Conservation (phyloP, 2,113 vertebrate genomes). For the rabbit (Oryctolagus cuniculus) region DNA sequence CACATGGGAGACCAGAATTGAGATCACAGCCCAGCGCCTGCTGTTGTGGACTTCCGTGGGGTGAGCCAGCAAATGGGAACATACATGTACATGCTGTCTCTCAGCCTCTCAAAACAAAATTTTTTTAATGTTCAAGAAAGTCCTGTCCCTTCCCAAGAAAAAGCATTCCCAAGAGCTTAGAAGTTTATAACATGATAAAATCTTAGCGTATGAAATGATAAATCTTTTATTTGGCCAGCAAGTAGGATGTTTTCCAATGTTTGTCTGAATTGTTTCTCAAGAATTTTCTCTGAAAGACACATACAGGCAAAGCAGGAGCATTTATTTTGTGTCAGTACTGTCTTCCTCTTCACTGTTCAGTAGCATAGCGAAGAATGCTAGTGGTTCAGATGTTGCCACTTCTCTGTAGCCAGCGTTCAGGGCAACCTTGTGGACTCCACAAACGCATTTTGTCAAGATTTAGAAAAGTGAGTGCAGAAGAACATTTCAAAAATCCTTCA, state of each 20-base stretch:
- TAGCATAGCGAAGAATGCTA: neutral
- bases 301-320: neutral
- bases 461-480: neutral
- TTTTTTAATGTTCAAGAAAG: too few relatives aligned
- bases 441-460: neutral
- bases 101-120: too few relatives aligned
- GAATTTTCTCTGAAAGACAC: conserved; percentile 54
- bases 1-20: too few relatives aligned
- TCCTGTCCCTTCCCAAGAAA: neutral
- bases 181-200: neutral
- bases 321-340: neutral
- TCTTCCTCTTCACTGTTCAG: neutral
- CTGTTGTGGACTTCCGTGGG: too few relatives aligned
- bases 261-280: neutral
- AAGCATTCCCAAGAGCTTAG: neutral
- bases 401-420: neutral
- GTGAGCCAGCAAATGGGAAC: too few relatives aligned
- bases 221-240: neutral
- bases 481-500: conserved; percentile 29
- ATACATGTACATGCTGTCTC: too few relatives aligned
- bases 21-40: too few relatives aligned
- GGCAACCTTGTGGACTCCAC: neutral
- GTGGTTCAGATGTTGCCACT: neutral
- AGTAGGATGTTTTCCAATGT: neutral
- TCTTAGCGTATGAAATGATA: neutral